These are phyloP conservation scores for Porphyrio hochstetteri DNA, from an alignment of 2,113 vertebrate species.

Conservation along the genomic window DNA sequence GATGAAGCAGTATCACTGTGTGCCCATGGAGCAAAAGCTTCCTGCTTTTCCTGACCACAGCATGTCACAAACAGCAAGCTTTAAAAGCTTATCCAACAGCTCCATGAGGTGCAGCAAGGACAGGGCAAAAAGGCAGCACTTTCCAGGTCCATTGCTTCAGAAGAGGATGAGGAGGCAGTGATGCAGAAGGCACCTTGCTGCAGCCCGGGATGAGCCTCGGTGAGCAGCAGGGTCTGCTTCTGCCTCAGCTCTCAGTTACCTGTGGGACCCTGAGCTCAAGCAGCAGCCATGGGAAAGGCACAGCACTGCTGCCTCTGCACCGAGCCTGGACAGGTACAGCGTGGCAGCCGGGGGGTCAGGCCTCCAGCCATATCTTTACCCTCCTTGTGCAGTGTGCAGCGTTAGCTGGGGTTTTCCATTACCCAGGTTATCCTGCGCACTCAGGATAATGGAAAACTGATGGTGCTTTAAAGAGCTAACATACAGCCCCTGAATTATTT, in stretches of 20 bases:
- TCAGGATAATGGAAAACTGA: background rate
- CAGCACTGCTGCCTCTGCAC: background rate
- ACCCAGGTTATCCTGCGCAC: background rate
- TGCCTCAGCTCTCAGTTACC: background rate
- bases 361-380: rapidly evolving
- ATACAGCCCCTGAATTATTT: constrained; percentile 39
- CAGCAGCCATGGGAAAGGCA: background rate
- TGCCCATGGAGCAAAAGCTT: background rate
- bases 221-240: background rate
- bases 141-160: background rate
- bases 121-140: background rate
- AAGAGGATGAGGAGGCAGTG: background rate
- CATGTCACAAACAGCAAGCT: background rate
- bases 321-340: rapidly evolving
- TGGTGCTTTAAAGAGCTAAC: background rate
- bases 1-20: background rate
- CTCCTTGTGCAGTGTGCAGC: rapidly evolving
- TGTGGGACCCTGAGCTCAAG: background rate
- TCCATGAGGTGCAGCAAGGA: background rate
- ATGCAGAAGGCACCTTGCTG: rapidly evolving
- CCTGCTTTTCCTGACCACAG: background rate
- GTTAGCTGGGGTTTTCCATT: background rate
- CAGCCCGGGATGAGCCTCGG: background rate
- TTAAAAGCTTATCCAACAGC: background rate
- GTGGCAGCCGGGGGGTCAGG: background rate